phyloP scores from a whole-genome alignment of 2,113 vertebrate species.

The Isichthys henryi region DNA sequence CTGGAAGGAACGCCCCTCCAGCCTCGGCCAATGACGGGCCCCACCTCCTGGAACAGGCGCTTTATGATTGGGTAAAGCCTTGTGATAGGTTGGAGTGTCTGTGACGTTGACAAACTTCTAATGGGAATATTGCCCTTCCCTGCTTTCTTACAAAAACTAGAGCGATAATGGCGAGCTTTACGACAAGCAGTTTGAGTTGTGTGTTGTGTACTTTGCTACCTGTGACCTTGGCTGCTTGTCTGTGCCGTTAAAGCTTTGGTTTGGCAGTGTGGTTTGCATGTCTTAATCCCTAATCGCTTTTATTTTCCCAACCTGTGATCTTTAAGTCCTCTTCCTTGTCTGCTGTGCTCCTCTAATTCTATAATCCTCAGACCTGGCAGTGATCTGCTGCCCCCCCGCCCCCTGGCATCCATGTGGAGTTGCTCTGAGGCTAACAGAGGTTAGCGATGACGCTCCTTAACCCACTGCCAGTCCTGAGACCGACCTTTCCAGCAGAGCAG shows the following conservation, averaged over 20 bases:
- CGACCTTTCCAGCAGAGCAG: background rate
- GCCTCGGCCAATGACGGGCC: conserved; percentile 52
- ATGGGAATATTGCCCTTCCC: conserved; percentile 60
- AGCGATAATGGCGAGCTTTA: conserved; percentile 33
- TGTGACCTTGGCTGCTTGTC: conserved; percentile 21
- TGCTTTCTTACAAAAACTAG: conserved; percentile 36
- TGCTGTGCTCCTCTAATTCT: conserved; percentile 27
- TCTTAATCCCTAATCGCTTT: conserved; percentile 28
- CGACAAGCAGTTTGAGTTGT: conserved; percentile 68
- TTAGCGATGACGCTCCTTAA: background rate
- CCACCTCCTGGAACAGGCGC: conserved; percentile 54
- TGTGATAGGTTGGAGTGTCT: conserved; percentile 77
- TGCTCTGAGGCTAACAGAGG: background rate
- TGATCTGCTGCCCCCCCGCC: background rate
- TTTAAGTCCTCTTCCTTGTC: background rate
- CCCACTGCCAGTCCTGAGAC: background rate
- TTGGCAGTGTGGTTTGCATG: conserved; percentile 36
- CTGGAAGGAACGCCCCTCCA: conserved; percentile 63
- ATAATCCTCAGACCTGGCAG: background rate
- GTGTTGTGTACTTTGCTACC: conserved; percentile 24
- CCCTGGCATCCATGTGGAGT: background rate
- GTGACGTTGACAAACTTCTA: conserved; percentile 72
- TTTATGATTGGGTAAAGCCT: conserved; percentile 83
- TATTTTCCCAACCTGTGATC: background rate
- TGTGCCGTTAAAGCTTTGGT: conserved; percentile 8